Base-by-base conservation (phyloP, 1,140 invertebrate genomes). In the Batillaria attramentaria region DNA sequence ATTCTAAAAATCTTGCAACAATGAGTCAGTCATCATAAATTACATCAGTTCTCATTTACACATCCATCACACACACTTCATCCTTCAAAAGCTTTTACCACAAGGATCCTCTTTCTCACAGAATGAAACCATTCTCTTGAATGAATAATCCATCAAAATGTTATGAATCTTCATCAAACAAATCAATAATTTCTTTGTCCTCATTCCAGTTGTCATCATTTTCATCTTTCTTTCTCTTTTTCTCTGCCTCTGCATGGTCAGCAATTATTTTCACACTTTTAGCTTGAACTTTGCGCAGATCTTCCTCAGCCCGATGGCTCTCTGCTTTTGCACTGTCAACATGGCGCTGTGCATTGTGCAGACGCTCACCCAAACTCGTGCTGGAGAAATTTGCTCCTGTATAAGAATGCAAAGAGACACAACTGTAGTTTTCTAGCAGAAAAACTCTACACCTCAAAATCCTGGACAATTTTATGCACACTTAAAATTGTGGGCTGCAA, bases 341-440 rank as follows among this genome's bases (percentile, higher is more conserved):
- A 54, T 75, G 73, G 16, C 57, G 73, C 33, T 57, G 37, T 16
- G 37, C 73, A 65, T 75, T 39, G 57, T 75, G 28, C 57, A 65
- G 4, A 39, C 73, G 73, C 54, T 75, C 73, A 10, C 73, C 73
- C 5, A 75, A 10, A 39, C 73, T 75, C n/a, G 73, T 75, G 54
- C 73, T 75, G 4, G 54, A 24, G 57, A 75, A 75, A 28, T 75
- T 57, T 31, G 73, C 42, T 20, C 73, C 73, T 75, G 73, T 18
- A 41, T 5, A 75, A 69, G 8, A 16, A 16, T 28, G 24, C 24
- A 62, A 62, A 28, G n/a, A 13, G 33, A 24, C 57, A 18, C 8
- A 62, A 62, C 33, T 8, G 33, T 8, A 18, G 33, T 62, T 28
- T 18, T 8, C 0, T 24, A 62, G 10, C 57, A 62, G n/a, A n/a